phyloP scores from a whole-genome alignment of 2,888 invertebrate genomes.

The Mesopsocus fuscifrons region DNA sequence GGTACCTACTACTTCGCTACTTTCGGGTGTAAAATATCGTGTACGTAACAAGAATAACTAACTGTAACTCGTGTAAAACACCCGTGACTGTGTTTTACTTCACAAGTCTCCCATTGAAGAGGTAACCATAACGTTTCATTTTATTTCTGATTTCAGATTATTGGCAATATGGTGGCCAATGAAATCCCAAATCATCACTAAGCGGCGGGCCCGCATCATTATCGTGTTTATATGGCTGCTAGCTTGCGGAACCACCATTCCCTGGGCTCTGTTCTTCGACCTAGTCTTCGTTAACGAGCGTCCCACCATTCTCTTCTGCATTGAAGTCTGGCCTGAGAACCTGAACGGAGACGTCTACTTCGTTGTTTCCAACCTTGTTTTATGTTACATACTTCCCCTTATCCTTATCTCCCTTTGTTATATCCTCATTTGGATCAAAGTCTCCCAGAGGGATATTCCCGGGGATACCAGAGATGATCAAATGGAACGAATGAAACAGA shows the following conservation, averaged over 20 bases:
- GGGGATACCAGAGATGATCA: constrained; percentile 80
- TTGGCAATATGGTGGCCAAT: constrained; percentile 91
- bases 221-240: constrained; percentile 81
- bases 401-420: constrained; percentile 81
- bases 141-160: constrained; percentile 79
- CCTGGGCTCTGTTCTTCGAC: constrained; percentile 83
- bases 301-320: constrained; percentile 36
- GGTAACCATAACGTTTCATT: no score
- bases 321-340: constrained; percentile 58
- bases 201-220: constrained; percentile 67
- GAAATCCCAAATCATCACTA: constrained; percentile 80
- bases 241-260: constrained; percentile 65
- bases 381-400: constrained; percentile 83
- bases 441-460: constrained; percentile 73
- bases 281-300: constrained; percentile 51
- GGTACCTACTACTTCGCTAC: no score
- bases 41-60: no score
- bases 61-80: no score
- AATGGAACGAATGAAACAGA: constrained; percentile 83
- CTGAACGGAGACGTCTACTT: constrained; percentile 71
- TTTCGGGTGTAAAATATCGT: no score
- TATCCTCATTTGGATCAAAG: constrained; percentile 78
- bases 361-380: constrained; percentile 68
- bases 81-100: no score
- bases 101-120: no score